Conservation (phyloP, 1,140 invertebrate genomes). For the Daktulosphaira vitifoliae region DNA sequence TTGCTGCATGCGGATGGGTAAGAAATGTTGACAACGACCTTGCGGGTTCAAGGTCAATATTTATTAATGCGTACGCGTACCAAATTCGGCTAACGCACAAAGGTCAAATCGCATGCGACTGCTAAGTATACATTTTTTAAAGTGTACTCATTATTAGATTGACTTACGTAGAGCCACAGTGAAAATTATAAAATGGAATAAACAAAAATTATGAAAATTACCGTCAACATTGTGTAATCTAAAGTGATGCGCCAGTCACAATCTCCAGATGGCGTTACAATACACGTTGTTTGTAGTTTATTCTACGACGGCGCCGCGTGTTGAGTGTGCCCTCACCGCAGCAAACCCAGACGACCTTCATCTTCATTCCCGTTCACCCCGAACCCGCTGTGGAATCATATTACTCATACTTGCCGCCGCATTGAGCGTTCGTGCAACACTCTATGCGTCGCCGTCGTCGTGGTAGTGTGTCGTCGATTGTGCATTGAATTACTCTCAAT, state of each 20-base stretch:
- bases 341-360: constrained; percentile 30
- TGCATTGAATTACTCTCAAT: too few species aligned
- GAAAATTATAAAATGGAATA: too few species aligned
- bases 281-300: not conserved
- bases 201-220: too few species aligned
- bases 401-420: constrained; percentile 5
- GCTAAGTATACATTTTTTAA: not conserved
- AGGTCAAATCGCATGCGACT: constrained; percentile 5
- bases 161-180: too few species aligned
- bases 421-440: not conserved
- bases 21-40: constrained; percentile 5
- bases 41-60: constrained; percentile 26
- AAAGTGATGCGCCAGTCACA: too few species aligned
- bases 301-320: not conserved
- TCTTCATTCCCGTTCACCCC: constrained; percentile 26
- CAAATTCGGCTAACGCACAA: not conserved
- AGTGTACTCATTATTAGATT: too few species aligned
- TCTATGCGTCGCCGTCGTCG: not conserved
- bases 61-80: not conserved
- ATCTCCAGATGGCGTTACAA: constrained; percentile 22
- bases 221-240: too few species aligned
- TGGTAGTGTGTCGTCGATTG: too few species aligned
- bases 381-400: not conserved
- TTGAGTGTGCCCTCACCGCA: not conserved
- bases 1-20: not conserved